These are phyloP conservation scores for Drosophila watanabei DNA, from an alignment of 1,140 invertebrate genomes.

Conservation along the genomic window DNA sequence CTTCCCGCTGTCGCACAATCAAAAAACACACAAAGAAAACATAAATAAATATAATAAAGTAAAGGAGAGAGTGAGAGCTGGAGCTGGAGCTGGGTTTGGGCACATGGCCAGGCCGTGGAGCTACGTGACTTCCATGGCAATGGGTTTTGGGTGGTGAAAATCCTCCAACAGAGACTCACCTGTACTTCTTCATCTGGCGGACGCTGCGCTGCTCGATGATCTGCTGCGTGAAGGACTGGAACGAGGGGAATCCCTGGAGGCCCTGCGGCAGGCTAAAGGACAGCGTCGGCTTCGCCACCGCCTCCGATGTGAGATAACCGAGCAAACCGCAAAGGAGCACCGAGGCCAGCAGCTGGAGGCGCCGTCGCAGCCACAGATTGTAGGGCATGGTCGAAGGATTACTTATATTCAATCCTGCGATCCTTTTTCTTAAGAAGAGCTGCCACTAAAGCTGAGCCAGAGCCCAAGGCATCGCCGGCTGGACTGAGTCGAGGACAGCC, in stretches of 20 bases:
- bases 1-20: constrained; percentile 87
- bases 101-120: constrained; percentile 49
- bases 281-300: constrained; percentile 78
- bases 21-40: not conserved
- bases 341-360: constrained; percentile 68
- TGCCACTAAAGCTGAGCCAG: constrained; percentile 23
- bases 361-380: constrained; percentile 49
- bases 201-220: constrained; percentile 79
- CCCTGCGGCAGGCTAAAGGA: constrained; percentile 79
- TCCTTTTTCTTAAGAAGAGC: too few relatives aligned
- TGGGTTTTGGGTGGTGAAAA: constrained; percentile 40
- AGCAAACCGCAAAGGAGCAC: constrained; percentile 65
- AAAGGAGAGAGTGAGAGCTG: constrained; percentile 21
- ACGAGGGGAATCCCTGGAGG: constrained; percentile 77
- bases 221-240: constrained; percentile 84
- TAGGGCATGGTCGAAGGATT: constrained; percentile 64
- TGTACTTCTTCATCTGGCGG: constrained; percentile 85
- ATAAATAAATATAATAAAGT: not conserved
- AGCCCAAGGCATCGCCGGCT: constrained; percentile 40
- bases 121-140: constrained; percentile 72
- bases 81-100: constrained; percentile 51
- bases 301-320: constrained; percentile 72
- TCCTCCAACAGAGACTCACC: constrained; percentile 61
- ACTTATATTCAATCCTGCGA: too few relatives aligned
- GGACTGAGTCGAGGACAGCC: constrained; percentile 34